Evolutionary conservation across 2,797 vertebrate species (phyloP), one percentile per base, ranked within the genome.

Genomic region (Sardinella longiceps): DNA sequence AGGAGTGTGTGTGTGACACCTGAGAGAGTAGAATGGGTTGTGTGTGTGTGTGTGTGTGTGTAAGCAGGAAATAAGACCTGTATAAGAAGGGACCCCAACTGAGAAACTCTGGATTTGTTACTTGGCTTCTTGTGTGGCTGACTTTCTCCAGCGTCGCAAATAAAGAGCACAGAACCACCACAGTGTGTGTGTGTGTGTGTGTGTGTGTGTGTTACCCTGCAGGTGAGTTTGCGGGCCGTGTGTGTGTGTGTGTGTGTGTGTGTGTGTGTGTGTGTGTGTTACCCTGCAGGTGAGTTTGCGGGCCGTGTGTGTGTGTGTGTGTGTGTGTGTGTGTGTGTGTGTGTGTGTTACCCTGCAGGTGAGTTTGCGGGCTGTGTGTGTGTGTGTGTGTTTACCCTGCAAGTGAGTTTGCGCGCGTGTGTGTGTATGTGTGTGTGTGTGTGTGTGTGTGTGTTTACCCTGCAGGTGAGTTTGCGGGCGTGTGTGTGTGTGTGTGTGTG

Each of bases 351-450:
- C 58, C 58, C n/a, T 63, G 58, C 25, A 63, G 58, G 58, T 60
- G 58, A 28, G 53, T n/a, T n/a, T 58, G 23, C 20, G 23, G 14
- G n/a, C 7, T n/a, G n/a, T 25, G 12, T 83, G 20, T 43, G 53
- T 56, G 39, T 77, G 14, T 28, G 50, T 56, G 80, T 84, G 58
- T 74, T 66, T 30, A 56, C 63, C 63, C 63, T 70, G 63, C 28
- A 70, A 11, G 63, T 70, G 63, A 70, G 63, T 33, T 70, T 70
- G 28, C 63, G 28, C 46, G 10, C 33, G 9, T 50, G 63, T 28
- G 7, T 20, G 14, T 30, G 60, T 70, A 12, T 70, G n/a, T 70
- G n/a, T 25, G 63, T 30, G 58, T 60, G 58, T 28, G 58, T 60
- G 58, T 60, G 58, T 58, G 56, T 58, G 56, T 58, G 56, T 58